Percentiles rank a stretch among this genome's conserved stretches.
These are phyloP conservation scores for Pemphigus obesinymphae DNA, from an alignment of 1,140 invertebrate species.

Conservation along the genomic window DNA sequence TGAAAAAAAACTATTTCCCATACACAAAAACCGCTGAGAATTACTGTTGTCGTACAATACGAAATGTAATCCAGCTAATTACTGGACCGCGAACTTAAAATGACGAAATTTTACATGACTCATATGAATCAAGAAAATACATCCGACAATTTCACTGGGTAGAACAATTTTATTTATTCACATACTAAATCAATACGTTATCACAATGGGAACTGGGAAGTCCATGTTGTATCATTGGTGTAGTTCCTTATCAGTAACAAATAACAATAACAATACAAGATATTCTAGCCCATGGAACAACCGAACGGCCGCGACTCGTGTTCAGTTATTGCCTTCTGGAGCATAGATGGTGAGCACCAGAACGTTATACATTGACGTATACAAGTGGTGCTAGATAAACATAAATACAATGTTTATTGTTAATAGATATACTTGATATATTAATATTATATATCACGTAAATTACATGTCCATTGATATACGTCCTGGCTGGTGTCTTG, in stretches of 20 bases:
- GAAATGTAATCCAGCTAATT: not conserved
- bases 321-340: too few species aligned
- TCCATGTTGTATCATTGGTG: not conserved
- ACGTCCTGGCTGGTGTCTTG: too few species aligned
- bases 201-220: not conserved
- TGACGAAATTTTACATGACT: too few species aligned
- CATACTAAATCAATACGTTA: not conserved
- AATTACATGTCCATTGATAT: too few species aligned
- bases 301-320: too few species aligned
- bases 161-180: not conserved
- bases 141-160: not conserved
- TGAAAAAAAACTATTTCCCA: not conserved
- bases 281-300: too few species aligned
- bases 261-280: not conserved
- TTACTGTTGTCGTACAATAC: not conserved
- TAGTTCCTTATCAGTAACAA: not conserved
- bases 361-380: not conserved
- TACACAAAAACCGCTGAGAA: not conserved
- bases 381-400: not conserved
- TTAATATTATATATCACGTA: too few species aligned
- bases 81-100: not conserved
- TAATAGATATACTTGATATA: too few species aligned
- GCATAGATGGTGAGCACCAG: not conserved
- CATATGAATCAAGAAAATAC: not conserved
- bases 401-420: too few species aligned